These are phyloP conservation scores for Neogale vison DNA, from an alignment of 2,113 vertebrate species.

Conservation along the genomic window DNA sequence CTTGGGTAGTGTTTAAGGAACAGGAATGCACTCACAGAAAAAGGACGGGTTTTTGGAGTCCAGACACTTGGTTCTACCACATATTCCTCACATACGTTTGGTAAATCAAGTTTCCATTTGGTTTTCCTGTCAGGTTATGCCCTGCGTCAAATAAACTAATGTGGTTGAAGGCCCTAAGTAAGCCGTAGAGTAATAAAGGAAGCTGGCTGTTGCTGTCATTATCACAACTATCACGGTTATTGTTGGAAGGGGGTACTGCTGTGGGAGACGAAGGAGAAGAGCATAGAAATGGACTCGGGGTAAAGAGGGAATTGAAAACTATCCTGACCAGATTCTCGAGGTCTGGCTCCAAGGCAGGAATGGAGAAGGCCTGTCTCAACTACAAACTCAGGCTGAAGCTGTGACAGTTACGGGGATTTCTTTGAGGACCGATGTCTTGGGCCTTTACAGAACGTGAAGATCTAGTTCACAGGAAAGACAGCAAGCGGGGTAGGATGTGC, in stretches of 20 bases:
- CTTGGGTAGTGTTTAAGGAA: not conserved
- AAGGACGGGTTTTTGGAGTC: not conserved
- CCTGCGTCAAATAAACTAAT: not conserved
- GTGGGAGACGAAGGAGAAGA: not conserved
- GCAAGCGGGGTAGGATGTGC: not conserved
- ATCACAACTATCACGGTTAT: not conserved
- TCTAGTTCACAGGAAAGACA: not conserved
- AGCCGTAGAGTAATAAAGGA: not conserved
- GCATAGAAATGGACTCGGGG: not conserved
- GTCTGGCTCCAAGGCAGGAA: not conserved
- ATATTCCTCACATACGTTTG: not conserved
- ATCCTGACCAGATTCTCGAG: not conserved
- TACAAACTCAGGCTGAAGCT: not conserved
- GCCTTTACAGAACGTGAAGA: not conserved
- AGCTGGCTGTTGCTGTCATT: not conserved
- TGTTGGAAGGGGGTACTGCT: not conserved
- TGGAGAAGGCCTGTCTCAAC: not conserved
- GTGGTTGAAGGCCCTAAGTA: not conserved
- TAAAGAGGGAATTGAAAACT: not conserved
- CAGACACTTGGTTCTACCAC: not conserved
- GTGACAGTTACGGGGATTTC: not conserved
- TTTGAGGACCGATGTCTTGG: not conserved
- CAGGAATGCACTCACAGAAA: not conserved
- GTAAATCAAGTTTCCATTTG: not conserved
- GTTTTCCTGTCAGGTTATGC: not conserved